Percentiles rank a stretch among this genome's conserved stretches.
Evolutionary conservation across 30 jellyfish, hydroid and myxozoan species (phyloP).

Genomic region (Turritopsis rubra): DNA sequence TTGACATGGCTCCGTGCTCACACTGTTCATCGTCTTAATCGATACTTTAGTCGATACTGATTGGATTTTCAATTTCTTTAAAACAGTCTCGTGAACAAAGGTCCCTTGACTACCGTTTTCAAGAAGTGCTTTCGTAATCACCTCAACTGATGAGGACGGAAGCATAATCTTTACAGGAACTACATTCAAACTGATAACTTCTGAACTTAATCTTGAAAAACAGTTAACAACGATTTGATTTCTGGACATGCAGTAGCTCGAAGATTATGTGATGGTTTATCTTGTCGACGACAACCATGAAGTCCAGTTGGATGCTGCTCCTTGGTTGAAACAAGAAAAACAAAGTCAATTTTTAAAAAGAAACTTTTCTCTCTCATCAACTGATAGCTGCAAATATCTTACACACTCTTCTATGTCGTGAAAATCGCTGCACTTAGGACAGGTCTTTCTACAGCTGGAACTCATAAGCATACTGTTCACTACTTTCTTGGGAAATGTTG

Average conservation of each 20-base stretch:
- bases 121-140: slow-evolving; percentile 1
- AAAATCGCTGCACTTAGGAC: neutral
- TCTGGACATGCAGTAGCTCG: no score
- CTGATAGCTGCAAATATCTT: neutral
- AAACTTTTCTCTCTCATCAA: neutral
- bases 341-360: neutral
- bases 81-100: neutral
- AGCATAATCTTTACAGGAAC: slow-evolving; percentile 3
- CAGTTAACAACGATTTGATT: neutral
- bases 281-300: neutral
- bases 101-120: slow-evolving; percentile 7
- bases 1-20: neutral
- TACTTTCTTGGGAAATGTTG: neutral
- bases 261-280: neutral
- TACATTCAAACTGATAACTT: neutral
- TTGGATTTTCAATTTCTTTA: neutral
- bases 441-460: neutral
- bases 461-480: neutral
- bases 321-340: neutral
- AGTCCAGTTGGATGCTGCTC: neutral
- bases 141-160: neutral
- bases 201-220: neutral
- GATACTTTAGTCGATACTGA: neutral
- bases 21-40: neutral
- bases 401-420: neutral